Conservation (phyloP, 2,888 invertebrate species). For the Lasioglossum lativentre region DNA sequence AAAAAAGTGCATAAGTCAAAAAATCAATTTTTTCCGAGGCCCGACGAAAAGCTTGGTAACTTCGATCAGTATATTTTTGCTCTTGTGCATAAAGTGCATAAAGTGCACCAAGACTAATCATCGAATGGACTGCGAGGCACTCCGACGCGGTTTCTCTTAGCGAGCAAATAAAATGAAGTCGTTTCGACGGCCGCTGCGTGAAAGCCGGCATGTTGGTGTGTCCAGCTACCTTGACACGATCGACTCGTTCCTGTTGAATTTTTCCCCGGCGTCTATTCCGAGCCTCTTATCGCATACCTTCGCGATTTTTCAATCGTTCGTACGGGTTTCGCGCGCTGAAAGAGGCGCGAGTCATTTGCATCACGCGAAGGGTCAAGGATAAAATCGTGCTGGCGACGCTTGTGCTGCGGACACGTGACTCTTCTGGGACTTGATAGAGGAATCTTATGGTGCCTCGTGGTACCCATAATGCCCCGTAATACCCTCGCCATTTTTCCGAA, state of each 20-base stretch:
- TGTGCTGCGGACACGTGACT: background rate
- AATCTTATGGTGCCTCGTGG: background rate
- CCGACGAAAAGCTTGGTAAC: background rate
- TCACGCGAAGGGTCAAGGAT: slow-evolving; percentile 44
- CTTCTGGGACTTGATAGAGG: background rate
- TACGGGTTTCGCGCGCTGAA: background rate
- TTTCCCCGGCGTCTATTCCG: slow-evolving; percentile 17
- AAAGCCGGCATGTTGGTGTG: slow-evolving; percentile 17
- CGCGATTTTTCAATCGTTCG: slow-evolving; percentile 31
- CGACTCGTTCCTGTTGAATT: slow-evolving; percentile 41
- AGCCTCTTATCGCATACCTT: slow-evolving; percentile 17
- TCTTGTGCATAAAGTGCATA: background rate
- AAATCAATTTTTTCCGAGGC: background rate
- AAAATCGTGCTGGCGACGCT: background rate
- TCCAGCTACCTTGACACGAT: slow-evolving; percentile 39
- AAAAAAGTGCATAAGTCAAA: background rate
- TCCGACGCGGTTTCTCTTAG: background rate
- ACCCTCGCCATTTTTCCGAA: no score
- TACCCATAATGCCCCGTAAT: no score
- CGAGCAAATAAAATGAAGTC: slow-evolving; percentile 12
- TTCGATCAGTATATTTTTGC: background rate
- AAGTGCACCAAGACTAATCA: background rate
- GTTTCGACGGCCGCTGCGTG: slow-evolving; percentile 12
- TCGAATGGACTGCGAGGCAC: slow-evolving; percentile 7
- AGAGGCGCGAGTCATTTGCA: slow-evolving; percentile 16